A percentile compares a stretch with the other conserved stretches of the same genome.
These are phyloP conservation scores for Pantelozetes paolii DNA, from an alignment of 2,888 invertebrate species.

Conservation along the genomic window DNA sequence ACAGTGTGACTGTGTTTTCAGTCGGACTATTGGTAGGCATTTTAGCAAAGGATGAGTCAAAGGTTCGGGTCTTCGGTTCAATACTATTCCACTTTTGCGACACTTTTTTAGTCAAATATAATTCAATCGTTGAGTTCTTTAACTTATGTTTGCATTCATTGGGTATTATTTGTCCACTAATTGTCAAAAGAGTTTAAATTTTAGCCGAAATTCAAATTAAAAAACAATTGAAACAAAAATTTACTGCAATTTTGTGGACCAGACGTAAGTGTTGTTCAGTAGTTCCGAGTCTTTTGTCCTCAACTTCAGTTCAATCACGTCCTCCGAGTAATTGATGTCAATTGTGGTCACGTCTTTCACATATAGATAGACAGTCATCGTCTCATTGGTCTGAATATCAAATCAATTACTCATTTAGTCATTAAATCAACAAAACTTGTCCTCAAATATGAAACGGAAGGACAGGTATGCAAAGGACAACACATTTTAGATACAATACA, in stretches of 20 bases:
- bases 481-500: no score
- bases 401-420: no score
- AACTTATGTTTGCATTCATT: constrained; percentile 49
- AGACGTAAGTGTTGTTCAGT: background rate
- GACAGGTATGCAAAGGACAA: background rate
- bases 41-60: background rate
- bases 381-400: background rate
- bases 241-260: background rate
- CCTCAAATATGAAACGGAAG: background rate
- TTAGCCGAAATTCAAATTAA: background rate
- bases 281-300: background rate
- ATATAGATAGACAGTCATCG: background rate
- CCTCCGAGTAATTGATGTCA: background rate
- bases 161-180: constrained; percentile 50
- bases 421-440: no score
- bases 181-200: background rate
- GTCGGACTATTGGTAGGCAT: background rate
- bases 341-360: background rate
- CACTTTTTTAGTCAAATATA: constrained; percentile 50
- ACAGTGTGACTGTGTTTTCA: no score
- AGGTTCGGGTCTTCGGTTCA: constrained; percentile 49
- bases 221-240: background rate
- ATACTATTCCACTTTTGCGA: constrained; percentile 50
- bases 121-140: constrained; percentile 48
- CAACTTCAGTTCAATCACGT: background rate